Base-by-base conservation (phyloP, 1,140 invertebrate genomes). In the Solenopsis fugax region DNA sequence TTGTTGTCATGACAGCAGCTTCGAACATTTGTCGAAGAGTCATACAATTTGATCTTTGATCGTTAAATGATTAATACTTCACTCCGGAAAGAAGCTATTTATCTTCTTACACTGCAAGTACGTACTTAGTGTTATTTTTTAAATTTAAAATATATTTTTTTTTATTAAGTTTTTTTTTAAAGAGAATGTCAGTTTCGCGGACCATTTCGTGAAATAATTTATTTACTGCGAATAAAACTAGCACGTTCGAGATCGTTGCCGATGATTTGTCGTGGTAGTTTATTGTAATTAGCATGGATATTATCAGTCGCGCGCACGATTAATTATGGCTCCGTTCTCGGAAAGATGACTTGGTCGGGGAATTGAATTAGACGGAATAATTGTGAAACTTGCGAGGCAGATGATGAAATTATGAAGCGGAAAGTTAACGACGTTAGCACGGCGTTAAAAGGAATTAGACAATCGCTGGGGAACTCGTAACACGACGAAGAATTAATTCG, bases 321-420 rank as follows among this genome's bases (percentile, higher is more conserved):
- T 90, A 87, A 90, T 90, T 82, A 67, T 58, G 48, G 73, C 65
- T 75, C 56, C 69, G 88, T 65, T 81, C 69, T 34, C 82, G 81
- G 85, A 34, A 86, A 84, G 89, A 89, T 89, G 89, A 86, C 77
- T 73, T 69, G 73, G 37, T 88, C 18, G 64, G 85, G 78, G 50
- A 73, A 86, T 86, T 85, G 88, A 90, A 85, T 90, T 89, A 89
- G 89, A 89, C 86, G 87, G 89, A 89, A 90, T 90, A 90, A 90
- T 90, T 89, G 88, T 86, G 88, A 89, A 88, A 87, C 86, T 90
- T 90, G 85, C 88, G 62, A 85, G 86, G 77, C 88, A 89, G 88
- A 87, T 90, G 89, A 90, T 90, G 89, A 89, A 87, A 90, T 90
- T 90, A 90, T 80, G 85, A 60, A 73, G 87, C 87, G 76, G 76